Percentiles rank a stretch among this genome's conserved stretches.
These are phyloP conservation scores for Drosophila lacicola DNA, from an alignment of 2,888 invertebrate genomes.

Conservation along the genomic window DNA sequence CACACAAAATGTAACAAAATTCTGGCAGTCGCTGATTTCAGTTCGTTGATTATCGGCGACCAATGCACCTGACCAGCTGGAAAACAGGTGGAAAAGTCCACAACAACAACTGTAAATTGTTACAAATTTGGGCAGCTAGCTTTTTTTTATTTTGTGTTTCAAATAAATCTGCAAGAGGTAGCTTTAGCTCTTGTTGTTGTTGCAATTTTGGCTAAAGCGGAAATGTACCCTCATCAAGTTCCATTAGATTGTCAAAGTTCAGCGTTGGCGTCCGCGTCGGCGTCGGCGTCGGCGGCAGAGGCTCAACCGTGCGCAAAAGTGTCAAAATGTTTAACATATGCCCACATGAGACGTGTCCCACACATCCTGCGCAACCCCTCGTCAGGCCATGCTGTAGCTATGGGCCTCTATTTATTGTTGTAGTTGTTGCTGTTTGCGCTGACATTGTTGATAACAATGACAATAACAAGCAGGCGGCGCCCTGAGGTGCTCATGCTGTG, in stretches of 20 bases:
- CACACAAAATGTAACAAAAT: slow-evolving; percentile 39
- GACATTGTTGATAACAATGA: slow-evolving; percentile 76
- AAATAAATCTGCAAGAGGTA: slow-evolving; percentile 47
- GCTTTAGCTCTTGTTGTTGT: slow-evolving; percentile 1
- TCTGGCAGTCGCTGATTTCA: slow-evolving; percentile 56
- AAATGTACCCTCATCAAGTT: slow-evolving; percentile 68
- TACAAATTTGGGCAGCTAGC: slow-evolving; percentile 46
- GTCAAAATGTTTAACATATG: slow-evolving; percentile 79
- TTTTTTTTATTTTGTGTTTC: slow-evolving; percentile 41
- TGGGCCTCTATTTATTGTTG: slow-evolving; percentile 8
- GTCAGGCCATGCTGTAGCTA: background rate
- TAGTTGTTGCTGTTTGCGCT: slow-evolving; percentile 46
- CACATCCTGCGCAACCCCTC: background rate
- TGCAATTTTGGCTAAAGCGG: slow-evolving; percentile 31
- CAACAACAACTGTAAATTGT: slow-evolving; percentile 48
- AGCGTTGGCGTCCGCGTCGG: slow-evolving; percentile 40
- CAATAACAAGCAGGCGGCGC: slow-evolving; percentile 65
- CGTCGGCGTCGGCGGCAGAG: slow-evolving; percentile 4
- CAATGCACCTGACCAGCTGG: slow-evolving; percentile 22
- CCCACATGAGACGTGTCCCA: slow-evolving; percentile 66
- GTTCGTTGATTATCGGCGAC: slow-evolving; percentile 54
- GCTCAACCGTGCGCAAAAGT: slow-evolving; percentile 72
- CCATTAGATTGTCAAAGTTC: slow-evolving; percentile 68
- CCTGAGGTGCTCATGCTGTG: slow-evolving; percentile 9
- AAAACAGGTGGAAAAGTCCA: background rate